Evolutionary conservation across 2,113 vertebrate genomes (phyloP), one percentile per base, ranked within the genome.

Genomic region (Sander vitreus): DNA sequence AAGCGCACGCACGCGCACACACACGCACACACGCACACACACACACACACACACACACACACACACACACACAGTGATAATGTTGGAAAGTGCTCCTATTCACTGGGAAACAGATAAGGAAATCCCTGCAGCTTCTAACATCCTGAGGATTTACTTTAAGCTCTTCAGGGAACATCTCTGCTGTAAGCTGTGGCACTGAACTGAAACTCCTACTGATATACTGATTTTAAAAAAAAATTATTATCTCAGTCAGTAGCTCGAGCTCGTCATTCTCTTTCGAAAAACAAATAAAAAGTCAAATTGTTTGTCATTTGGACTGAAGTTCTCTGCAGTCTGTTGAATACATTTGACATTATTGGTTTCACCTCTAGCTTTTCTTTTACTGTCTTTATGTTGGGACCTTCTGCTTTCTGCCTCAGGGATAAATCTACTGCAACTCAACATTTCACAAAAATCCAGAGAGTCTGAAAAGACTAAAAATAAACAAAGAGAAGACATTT

Each of bases 81-180:
- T 71, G 50, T 58, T 39, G 58, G 51, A 70, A 72, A 62, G 25
- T 68, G 39, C 70, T 65, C 51, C 60, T 36, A 36, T 84, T 73
- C 66, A 62, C 75, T 13, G n/a, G 36, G 53, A 68, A 39, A 57
- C 60, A 39, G 80, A 84, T 83, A 75, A 78, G 64, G 59, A 85
- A 85, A 90, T 80, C 85, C 83, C 51, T 73, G 58, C 76, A 27
- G 64, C 43, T 19, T 76, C 48, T 19, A 33, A 58, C 62, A 12
- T 51, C 45, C 54, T 30, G 68, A 75, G 69, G 65, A 80, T 77
- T 86, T 86, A 68, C 59, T 62, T 58, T 58, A 65, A 83, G 63
- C 77, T 84, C 36, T 7, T 13, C 39, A 13, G 72, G 71, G 76
- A 76, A 79, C 51, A 54, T 83, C 65, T 83, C 36, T 1, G 70